A percentile compares a stretch with the other conserved stretches of the same genome.
These are phyloP conservation scores for Bilobella aurantiaca DNA, from an alignment of 1,140 invertebrate species.

Conservation along the genomic window DNA sequence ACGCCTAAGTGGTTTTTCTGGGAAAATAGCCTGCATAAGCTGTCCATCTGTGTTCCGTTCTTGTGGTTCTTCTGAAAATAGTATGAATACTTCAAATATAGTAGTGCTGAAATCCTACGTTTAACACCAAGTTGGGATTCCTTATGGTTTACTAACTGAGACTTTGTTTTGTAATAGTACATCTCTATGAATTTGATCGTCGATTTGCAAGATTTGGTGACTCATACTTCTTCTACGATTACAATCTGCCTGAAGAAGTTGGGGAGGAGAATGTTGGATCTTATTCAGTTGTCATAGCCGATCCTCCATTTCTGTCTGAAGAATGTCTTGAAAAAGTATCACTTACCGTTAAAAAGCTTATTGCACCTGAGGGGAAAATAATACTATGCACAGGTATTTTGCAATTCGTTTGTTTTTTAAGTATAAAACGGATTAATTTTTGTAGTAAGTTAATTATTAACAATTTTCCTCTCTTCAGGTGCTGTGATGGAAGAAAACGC, in stretches of 20 bases:
- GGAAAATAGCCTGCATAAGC: slow-evolving; percentile 71
- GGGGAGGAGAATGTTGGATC: slow-evolving; percentile 48
- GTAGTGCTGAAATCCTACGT: neutral
- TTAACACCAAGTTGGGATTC: slow-evolving; percentile 5
- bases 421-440: too few relatives aligned
- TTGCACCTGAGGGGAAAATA: slow-evolving; percentile 60
- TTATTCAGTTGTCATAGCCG: slow-evolving; percentile 79
- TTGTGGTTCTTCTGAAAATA: slow-evolving; percentile 37
- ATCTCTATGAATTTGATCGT: slow-evolving; percentile 68
- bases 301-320: slow-evolving; percentile 87
- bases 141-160: too few relatives aligned
- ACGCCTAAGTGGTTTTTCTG: slow-evolving; percentile 44
- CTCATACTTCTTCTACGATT: slow-evolving; percentile 84
- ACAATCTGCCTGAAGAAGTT: slow-evolving; percentile 64
- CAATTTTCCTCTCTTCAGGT: slow-evolving; percentile 45
- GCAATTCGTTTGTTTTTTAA: too few relatives aligned
- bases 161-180: slow-evolving; percentile 48
- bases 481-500: slow-evolving; percentile 64
- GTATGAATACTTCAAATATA: slow-evolving; percentile 12
- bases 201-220: slow-evolving; percentile 65
- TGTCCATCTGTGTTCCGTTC: slow-evolving; percentile 74
- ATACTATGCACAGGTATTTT: slow-evolving; percentile 74
- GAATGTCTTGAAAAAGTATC: slow-evolving; percentile 82
- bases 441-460: neutral
- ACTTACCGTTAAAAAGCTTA: slow-evolving; percentile 62